Conservation (phyloP, 2,888 invertebrate genomes). For the Oxyteleia sp. region DNA sequence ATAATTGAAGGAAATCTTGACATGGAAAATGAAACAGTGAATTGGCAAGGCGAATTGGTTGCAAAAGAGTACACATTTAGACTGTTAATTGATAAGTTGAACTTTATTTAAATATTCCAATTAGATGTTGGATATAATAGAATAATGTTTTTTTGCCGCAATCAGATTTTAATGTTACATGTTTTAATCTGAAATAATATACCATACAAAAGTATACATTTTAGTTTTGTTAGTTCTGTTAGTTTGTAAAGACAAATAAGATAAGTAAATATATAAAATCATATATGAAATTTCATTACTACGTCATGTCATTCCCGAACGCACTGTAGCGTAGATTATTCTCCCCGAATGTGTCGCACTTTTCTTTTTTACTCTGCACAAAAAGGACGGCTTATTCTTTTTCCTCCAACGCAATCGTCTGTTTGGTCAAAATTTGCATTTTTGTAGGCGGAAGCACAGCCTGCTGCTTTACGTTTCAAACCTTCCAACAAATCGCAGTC, state of each 20-base stretch:
- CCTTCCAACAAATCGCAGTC: constrained; percentile 78
- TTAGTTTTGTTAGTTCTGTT: too few species aligned
- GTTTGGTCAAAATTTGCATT: constrained; percentile 78
- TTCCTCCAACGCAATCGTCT: constrained; percentile 53
- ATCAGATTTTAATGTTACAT: not conserved
- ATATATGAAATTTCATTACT: constrained; percentile 24
- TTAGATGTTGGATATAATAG: not conserved
- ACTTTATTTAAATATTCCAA: too few species aligned
- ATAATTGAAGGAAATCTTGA: too few species aligned
- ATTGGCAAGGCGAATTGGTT: too few species aligned
- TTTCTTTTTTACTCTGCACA: constrained; percentile 36
- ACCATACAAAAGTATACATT: too few species aligned
- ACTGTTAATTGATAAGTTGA: too few species aligned
- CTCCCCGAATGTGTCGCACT: constrained; percentile 52
- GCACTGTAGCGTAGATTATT: constrained; percentile 62
- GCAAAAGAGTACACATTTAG: too few species aligned
- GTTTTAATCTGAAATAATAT: constrained; percentile 21
- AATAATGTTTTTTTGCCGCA: not conserved
- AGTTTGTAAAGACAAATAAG: constrained; percentile 25
- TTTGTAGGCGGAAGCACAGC: constrained; percentile 79
- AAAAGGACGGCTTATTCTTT: constrained; percentile 48
- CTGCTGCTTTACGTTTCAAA: constrained; percentile 73
- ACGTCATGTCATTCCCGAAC: constrained; percentile 53
- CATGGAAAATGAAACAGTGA: too few species aligned
- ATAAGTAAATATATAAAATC: constrained; percentile 32